Conservation (phyloP, 2,888 invertebrate species). For the Meganola albula region DNA sequence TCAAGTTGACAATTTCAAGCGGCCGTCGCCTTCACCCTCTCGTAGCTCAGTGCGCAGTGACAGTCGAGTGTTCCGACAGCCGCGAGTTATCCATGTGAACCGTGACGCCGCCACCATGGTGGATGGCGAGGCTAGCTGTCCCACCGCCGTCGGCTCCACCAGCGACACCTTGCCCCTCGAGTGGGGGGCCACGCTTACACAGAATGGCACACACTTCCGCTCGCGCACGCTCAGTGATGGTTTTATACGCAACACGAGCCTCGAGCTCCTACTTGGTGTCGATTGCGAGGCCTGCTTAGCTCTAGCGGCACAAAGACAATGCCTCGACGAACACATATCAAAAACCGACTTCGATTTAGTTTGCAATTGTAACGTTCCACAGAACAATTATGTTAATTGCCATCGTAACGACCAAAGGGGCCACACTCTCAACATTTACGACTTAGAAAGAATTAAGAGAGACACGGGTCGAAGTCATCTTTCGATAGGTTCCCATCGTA, state of each 20-base stretch:
- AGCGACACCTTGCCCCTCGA: constrained; percentile 33
- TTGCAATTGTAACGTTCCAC: constrained; percentile 68
- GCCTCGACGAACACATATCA: constrained; percentile 57
- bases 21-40: constrained; percentile 70
- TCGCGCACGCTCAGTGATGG: constrained; percentile 73
- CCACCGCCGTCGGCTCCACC: constrained; percentile 27
- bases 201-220: constrained; percentile 58
- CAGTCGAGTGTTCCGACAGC: constrained; percentile 62
- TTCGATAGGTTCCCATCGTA: constrained; percentile 60
- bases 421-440: constrained; percentile 66
- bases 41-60: constrained; percentile 68
- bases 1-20: constrained; percentile 65
- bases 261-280: constrained; percentile 69
- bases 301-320: constrained; percentile 60
- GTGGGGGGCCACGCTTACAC: constrained; percentile 48
- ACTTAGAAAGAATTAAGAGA: constrained; percentile 65
- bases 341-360: constrained; percentile 66
- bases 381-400: constrained; percentile 64
- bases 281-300: constrained; percentile 73
- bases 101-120: constrained; percentile 73
- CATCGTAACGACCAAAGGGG: constrained; percentile 60
- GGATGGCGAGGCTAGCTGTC: constrained; percentile 49
- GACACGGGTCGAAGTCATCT: constrained; percentile 56
- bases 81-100: constrained; percentile 71
- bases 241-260: constrained; percentile 69